Conservation (phyloP, 2,113 vertebrate genomes). For the Protobothrops mucrosquamatus region DNA sequence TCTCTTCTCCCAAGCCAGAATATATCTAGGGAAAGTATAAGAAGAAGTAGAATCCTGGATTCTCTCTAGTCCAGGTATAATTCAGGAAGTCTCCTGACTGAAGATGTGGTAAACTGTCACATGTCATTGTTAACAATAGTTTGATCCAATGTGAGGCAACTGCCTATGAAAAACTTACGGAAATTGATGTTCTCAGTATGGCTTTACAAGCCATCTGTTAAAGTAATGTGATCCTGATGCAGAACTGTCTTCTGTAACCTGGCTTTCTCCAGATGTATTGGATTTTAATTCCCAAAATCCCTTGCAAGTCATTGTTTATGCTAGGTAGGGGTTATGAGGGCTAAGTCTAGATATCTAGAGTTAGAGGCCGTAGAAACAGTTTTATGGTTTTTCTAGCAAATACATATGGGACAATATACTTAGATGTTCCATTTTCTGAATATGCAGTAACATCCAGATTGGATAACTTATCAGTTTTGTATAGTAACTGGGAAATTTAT, state of each 20-base stretch:
- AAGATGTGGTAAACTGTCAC: neutral
- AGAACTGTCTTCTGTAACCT: neutral
- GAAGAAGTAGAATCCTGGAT: neutral
- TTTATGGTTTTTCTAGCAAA: neutral
- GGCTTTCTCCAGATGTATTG: neutral
- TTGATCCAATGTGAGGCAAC: neutral
- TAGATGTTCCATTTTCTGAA: neutral
- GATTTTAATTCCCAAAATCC: neutral
- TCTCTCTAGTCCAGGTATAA: neutral
- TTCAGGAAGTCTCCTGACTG: neutral
- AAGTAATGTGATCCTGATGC: neutral
- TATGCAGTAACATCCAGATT: neutral
- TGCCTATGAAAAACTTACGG: neutral
- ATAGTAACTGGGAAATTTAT: neutral
- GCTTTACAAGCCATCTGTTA: neutral
- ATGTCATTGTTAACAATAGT: neutral
- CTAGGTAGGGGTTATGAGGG: neutral
- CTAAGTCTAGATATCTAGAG: neutral
- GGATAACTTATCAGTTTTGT: neutral
- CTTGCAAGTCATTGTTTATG: neutral
- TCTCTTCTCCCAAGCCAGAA: neutral
- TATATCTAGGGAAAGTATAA: neutral
- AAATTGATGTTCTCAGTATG: neutral
- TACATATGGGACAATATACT: neutral
- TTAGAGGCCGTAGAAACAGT: neutral